phyloP scores from a whole-genome alignment of 30 jellyfish, hydroid and myxozoan genomes.

The Sanderia malayensis region DNA sequence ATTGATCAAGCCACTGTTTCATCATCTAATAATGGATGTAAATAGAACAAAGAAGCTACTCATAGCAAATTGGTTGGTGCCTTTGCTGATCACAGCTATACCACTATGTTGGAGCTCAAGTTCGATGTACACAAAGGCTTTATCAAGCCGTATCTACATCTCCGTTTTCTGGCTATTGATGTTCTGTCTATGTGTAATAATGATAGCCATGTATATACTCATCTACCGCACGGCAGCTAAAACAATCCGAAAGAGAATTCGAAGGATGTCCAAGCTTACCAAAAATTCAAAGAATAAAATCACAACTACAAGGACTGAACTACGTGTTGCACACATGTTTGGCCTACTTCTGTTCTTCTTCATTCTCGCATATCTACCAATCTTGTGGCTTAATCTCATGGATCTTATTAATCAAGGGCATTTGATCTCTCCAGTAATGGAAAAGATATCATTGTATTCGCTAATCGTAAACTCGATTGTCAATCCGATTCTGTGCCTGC shows the following conservation, averaged over 20 bases:
- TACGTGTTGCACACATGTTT: slow-evolving; percentile 77
- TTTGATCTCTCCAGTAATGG: slow-evolving; percentile 7
- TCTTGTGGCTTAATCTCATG: slow-evolving; percentile 63
- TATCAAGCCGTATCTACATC: slow-evolving; percentile 38
- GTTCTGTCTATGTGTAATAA: slow-evolving; percentile 53
- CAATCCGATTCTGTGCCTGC: slow-evolving; percentile 85
- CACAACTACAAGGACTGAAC: slow-evolving; percentile 66
- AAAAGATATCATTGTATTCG: slow-evolving; percentile 26
- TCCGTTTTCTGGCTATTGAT: slow-evolving; percentile 58
- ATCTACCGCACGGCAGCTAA: slow-evolving; percentile 67
- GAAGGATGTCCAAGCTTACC: slow-evolving; percentile 23
- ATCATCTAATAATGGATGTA: slow-evolving; percentile 61
- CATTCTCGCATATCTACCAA: slow-evolving; percentile 80
- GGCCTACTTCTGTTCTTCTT: slow-evolving; percentile 83
- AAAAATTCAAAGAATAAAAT: slow-evolving; percentile 11
- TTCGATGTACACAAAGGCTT: neutral
- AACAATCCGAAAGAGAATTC: slow-evolving; percentile 53
- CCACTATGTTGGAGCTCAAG: slow-evolving; percentile 70
- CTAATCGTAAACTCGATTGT: slow-evolving; percentile 67
- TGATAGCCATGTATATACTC: slow-evolving; percentile 57
- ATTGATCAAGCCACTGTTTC: slow-evolving; percentile 73
- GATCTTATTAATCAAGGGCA: slow-evolving; percentile 39
- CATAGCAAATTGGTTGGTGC: slow-evolving; percentile 55
- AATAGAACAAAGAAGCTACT: slow-evolving; percentile 62
- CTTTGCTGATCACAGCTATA: slow-evolving; percentile 50